Conservation (phyloP, 2,113 vertebrate species). For the Tachysurus fulvidraco region DNA sequence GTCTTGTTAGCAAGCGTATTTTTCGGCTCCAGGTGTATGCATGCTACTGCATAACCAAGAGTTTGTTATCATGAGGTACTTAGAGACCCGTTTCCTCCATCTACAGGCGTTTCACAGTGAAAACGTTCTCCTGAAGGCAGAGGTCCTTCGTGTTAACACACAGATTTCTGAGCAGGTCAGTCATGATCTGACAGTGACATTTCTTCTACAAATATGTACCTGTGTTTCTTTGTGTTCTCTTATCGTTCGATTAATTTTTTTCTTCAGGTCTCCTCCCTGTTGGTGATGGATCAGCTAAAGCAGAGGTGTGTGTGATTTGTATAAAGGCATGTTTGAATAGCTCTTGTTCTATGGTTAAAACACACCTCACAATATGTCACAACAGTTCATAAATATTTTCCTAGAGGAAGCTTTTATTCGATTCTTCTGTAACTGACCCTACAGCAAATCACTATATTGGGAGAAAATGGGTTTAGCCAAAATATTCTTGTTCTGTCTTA, state of each 20-base stretch:
- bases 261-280: constrained; percentile 67
- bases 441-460: neutral
- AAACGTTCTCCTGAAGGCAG: constrained; percentile 84
- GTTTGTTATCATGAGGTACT: neutral
- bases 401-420: neutral
- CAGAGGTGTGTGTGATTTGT: constrained; percentile 65
- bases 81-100: neutral
- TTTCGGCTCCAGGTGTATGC: neutral
- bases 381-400: neutral
- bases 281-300: constrained; percentile 72
- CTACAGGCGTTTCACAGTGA: constrained; percentile 86
- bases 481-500: neutral
- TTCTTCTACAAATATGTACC: neutral
- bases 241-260: neutral
- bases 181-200: neutral
- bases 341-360: neutral
- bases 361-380: constrained; percentile 5
- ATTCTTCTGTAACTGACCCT: neutral
- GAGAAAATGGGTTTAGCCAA: neutral
- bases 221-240: neutral
- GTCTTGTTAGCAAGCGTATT: neutral
- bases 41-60: neutral
- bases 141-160: constrained; percentile 86
- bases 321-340: neutral
- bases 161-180: constrained; percentile 89